Conservation (phyloP, 2,888 invertebrate genomes). For the Plusia festucae region DNA sequence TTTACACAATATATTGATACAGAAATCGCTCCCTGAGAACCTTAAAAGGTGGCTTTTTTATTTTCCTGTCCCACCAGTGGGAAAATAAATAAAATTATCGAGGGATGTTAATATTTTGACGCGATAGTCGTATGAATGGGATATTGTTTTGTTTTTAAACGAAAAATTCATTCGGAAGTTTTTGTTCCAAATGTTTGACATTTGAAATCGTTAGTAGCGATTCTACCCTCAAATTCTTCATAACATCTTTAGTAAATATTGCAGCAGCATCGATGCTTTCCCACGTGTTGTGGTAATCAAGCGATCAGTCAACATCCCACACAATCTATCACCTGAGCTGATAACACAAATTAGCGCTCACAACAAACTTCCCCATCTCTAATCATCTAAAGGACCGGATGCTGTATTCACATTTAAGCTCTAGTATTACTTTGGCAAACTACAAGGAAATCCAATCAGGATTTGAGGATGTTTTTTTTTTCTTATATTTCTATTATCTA, state of each 20-base stretch:
- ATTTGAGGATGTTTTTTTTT: background rate
- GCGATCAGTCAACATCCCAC: slow-evolving; percentile 66
- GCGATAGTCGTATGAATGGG: slow-evolving; percentile 52
- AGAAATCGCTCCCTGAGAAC: slow-evolving; percentile 76
- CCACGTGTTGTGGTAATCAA: slow-evolving; percentile 56
- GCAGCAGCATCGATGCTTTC: slow-evolving; percentile 41
- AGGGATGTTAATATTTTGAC: slow-evolving; percentile 62
- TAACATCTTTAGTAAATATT: background rate
- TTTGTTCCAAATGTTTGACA: background rate
- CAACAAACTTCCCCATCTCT: slow-evolving; percentile 41
- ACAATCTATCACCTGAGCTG: slow-evolving; percentile 61
- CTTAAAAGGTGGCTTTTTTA: slow-evolving; percentile 70
- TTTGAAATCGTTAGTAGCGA: background rate
- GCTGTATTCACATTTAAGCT: slow-evolving; percentile 16
- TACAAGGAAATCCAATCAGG: background rate
- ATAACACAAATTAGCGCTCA: slow-evolving; percentile 58
- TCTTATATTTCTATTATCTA: too few relatives aligned
- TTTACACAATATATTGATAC: slow-evolving; percentile 79
- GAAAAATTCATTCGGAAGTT: slow-evolving; percentile 15
- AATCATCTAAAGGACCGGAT: slow-evolving; percentile 30
- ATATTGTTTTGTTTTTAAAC: slow-evolving; percentile 38
- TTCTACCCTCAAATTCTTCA: background rate
- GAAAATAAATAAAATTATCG: slow-evolving; percentile 84
- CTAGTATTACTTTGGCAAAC: background rate
- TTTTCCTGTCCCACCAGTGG: slow-evolving; percentile 74